A percentile compares a stretch with the other conserved stretches of the same genome.
Conservation (phyloP, 2,888 invertebrate genomes). For the Pammene fasciana region DNA sequence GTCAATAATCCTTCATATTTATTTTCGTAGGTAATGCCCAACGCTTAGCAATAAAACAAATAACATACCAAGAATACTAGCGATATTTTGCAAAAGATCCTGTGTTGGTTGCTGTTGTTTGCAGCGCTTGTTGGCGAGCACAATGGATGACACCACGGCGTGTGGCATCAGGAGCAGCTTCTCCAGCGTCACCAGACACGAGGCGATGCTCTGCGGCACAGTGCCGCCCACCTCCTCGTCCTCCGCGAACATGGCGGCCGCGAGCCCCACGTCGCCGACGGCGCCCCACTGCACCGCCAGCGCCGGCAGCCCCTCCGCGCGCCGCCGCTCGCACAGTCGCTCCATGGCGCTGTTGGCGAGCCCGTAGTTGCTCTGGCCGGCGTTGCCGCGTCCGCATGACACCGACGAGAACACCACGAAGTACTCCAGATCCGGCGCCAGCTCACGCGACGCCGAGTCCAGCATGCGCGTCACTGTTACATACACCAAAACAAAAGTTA, state of each 20-base stretch:
- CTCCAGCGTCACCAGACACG: background rate
- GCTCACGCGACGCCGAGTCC: conserved; percentile 89
- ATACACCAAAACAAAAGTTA: background rate
- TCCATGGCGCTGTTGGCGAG: conserved; percentile 90
- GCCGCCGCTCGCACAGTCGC: conserved; percentile 86
- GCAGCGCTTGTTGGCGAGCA: background rate
- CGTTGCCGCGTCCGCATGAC: conserved; percentile 98
- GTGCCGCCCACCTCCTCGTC: conserved; percentile 5
- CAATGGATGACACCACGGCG: background rate
- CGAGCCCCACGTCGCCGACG: conserved; percentile 80
- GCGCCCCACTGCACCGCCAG: conserved; percentile 99
- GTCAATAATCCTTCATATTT: too few species aligned
- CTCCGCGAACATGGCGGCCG: background rate
- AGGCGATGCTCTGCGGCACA: background rate
- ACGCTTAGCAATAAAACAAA: too few species aligned
- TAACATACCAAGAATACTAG: too few species aligned
- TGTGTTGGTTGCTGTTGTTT: too few species aligned
- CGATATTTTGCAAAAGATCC: too few species aligned
- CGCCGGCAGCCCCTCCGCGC: conserved; percentile 91
- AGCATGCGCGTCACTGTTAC: conserved; percentile 88
- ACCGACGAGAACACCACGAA: conserved; percentile 98
- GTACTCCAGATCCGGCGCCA: conserved; percentile 92
- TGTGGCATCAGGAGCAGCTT: background rate
- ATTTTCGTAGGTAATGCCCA: too few species aligned
- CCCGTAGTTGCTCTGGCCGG: conserved; percentile 98